phyloP scores from a whole-genome alignment of 2,797 vertebrate species.

The Fringilla coelebs region DNA sequence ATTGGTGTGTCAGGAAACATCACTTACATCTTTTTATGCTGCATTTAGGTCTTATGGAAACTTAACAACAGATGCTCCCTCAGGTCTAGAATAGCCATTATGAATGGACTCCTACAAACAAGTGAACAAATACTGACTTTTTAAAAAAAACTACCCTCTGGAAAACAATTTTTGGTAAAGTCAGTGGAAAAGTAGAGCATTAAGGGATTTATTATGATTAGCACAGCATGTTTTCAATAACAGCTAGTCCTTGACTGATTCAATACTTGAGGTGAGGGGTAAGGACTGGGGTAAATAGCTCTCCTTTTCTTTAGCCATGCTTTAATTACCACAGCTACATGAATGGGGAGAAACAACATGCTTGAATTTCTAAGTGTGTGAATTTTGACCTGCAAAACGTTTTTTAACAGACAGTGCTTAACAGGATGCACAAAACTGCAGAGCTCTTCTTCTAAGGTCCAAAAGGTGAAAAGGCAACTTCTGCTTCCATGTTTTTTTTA shows the following conservation, averaged over 20 bases:
- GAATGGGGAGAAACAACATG: neutral
- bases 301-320: neutral
- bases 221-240: neutral
- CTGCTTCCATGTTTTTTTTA: neutral
- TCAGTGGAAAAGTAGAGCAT: neutral
- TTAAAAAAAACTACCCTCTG: neutral
- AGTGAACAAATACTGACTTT: neutral
- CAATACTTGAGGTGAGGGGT: neutral
- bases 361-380: neutral
- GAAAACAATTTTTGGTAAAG: neutral
- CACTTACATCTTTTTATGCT: neutral
- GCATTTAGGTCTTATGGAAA: neutral
- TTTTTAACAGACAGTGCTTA: neutral
- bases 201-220: neutral
- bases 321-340: neutral
- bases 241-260: neutral
- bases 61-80: neutral
- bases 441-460: neutral
- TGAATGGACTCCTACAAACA: neutral
- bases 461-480: neutral
- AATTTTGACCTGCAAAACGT: neutral
- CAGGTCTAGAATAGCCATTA: neutral
- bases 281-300: too few relatives aligned
- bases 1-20: constrained; percentile 24
- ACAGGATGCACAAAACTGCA: neutral